phyloP scores from a whole-genome alignment of 2,888 invertebrate genomes.

The Notocelia uddmanniana region DNA sequence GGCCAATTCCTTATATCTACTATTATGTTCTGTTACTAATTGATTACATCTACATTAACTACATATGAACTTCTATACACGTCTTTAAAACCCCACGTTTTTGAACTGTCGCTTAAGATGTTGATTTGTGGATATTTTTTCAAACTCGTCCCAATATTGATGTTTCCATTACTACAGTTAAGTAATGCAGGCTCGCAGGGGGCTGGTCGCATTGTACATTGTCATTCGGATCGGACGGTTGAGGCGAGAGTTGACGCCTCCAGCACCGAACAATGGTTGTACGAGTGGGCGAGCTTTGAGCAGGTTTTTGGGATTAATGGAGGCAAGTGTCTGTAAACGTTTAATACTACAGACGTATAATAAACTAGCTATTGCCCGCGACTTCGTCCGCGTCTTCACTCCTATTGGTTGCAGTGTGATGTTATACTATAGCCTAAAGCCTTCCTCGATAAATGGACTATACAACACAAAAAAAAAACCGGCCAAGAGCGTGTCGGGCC shows the following conservation, averaged over 20 bases:
- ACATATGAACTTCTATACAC: too few species aligned
- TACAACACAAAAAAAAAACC: too few species aligned
- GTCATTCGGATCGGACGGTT: conserved; percentile 30
- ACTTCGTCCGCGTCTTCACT: too few species aligned
- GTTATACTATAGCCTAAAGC: too few species aligned
- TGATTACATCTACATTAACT: too few species aligned
- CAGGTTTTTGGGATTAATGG: conserved; percentile 37
- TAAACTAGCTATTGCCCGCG: neutral
- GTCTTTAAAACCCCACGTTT: too few species aligned
- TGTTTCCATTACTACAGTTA: conserved; percentile 20
- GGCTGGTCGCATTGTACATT: conserved; percentile 33
- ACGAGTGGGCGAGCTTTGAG: conserved; percentile 38
- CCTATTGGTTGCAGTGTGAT: too few species aligned
- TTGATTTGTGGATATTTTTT: conserved; percentile 2
- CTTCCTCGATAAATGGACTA: too few species aligned
- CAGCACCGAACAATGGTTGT: conserved; percentile 29
- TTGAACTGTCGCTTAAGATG: conserved; percentile 1
- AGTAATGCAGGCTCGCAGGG: conserved; percentile 24
- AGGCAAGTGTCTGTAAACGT: conserved; percentile 6
- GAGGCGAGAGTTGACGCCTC: conserved; percentile 37
- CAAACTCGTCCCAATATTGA: conserved; percentile 11
- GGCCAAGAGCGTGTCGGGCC: too few species aligned
- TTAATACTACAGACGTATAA: conserved; percentile 14
- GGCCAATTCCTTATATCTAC: too few species aligned
- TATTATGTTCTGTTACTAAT: too few species aligned